A percentile compares a stretch with the other conserved stretches of the same genome.
phyloP scores from a whole-genome alignment of 1,140 invertebrate species.

The Sipha flava region DNA sequence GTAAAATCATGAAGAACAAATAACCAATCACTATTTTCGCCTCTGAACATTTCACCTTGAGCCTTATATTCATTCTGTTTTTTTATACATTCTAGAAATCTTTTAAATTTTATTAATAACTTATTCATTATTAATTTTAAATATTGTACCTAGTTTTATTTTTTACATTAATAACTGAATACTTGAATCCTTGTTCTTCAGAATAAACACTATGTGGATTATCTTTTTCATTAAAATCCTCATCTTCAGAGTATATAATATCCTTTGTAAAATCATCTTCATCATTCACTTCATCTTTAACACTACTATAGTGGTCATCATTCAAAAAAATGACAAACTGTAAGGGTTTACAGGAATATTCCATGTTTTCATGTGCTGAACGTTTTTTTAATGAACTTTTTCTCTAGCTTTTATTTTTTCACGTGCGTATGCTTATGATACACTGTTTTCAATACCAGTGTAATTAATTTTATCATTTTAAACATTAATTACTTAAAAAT shows the following conservation, averaged over 20 bases:
- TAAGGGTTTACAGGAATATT: conserved; percentile 1
- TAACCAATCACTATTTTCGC: conserved; percentile 8
- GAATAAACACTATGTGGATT: neutral
- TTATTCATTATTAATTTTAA: neutral
- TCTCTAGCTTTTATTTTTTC: conserved; percentile 23
- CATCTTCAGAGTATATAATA: neutral
- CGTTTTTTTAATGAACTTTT: conserved; percentile 17
- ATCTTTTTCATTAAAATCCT: neutral
- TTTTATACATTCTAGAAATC: conserved; percentile 7
- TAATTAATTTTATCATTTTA: neutral
- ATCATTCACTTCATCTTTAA: too few relatives aligned
- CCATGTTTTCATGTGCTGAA: neutral
- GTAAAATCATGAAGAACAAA: neutral
- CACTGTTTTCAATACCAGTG: conserved; percentile 3
- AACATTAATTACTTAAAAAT: neutral
- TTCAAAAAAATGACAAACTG: conserved; percentile 1
- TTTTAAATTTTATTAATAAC: neutral
- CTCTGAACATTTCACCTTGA: conserved; percentile 16
- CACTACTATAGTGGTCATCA: neutral
- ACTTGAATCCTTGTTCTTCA: conserved; percentile 2
- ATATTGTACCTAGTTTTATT: neutral
- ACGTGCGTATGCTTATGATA: neutral
- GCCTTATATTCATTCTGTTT: neutral
- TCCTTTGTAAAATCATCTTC: neutral
- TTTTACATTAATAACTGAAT: neutral